Evolutionary conservation across 2,888 invertebrate genomes (phyloP), one percentile per base, ranked within the genome.

Genomic region (Gerris lacustris): DNA sequence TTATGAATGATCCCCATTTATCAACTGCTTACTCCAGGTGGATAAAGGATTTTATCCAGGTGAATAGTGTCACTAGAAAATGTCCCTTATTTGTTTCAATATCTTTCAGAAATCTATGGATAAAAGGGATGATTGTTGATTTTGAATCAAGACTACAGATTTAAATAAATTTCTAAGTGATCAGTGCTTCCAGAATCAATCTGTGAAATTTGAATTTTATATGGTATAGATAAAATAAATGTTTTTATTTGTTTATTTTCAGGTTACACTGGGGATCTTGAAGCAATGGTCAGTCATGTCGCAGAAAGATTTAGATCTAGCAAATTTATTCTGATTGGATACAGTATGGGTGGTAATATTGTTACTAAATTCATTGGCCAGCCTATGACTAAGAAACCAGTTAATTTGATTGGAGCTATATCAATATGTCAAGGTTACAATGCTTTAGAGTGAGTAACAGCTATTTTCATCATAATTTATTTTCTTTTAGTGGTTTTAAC

Each of bases 391-490:
- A 84, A 83, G 74, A 84, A 87, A 76, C 85, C 89, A 1, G 76
- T 82, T 17, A 88, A 87, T 78, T 88, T 96, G 71, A 88, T 95
- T 77, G 94, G 93, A 69, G 96, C 89, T 45, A 88, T 96, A 77
- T 94, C 95, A 47, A 90, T 96, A 78, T 95, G 96, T 79, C 96
- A 96, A 82, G 96, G 96, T 77, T 96, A 96, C 80, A 91, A 93
- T 80, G 94, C 94, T 66, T 87, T 90, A 73, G 89, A 89, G 94
- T 95, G 83, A 87, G 90, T 87, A 62, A 11, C n/a, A 55, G 17
- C n/a, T 66, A 17, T n/a, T 31, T 15, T 15, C 44, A 44, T 44
- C 44, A 11, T 7, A n/a, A 44, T 62, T 5, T 6, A 47, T 31
- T 15, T 63, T 47, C 15, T 55, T 55, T 69, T 66, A 18, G 68